Conservation (phyloP, 2,888 invertebrate genomes). For the Globia sparganii region DNA sequence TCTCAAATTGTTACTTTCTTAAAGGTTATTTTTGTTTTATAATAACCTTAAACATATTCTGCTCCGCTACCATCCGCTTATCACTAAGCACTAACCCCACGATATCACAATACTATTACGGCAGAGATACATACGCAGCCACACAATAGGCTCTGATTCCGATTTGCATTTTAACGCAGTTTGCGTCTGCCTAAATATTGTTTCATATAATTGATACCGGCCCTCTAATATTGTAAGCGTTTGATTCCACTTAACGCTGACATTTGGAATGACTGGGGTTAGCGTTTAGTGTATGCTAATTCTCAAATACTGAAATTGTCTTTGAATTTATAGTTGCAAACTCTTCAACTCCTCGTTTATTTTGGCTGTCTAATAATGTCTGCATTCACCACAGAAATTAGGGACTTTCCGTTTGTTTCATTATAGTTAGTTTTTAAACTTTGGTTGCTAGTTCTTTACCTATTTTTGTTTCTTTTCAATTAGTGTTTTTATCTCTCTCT, state of each 20-base stretch:
- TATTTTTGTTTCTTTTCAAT: neutral
- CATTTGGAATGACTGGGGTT: slow-evolving; percentile 29
- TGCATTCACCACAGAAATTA: too few species aligned
- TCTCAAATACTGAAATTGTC: neutral
- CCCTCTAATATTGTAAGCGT: slow-evolving; percentile 44
- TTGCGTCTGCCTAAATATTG: slow-evolving; percentile 72
- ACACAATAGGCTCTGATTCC: slow-evolving; percentile 66
- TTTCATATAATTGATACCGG: slow-evolving; percentile 72
- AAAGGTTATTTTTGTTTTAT: neutral
- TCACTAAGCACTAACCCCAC: slow-evolving; percentile 6
- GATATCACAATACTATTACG: slow-evolving; percentile 50
- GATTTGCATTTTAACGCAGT: slow-evolving; percentile 80
- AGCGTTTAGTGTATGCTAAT: slow-evolving; percentile 2
- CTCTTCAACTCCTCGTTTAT: neutral
- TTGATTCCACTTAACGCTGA: slow-evolving; percentile 45
- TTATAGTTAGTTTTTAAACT: neutral
- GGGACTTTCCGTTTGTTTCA: neutral
- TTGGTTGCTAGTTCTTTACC: neutral
- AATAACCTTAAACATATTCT: neutral
- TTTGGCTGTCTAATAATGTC: neutral
- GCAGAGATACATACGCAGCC: slow-evolving; percentile 57
- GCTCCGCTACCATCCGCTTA: slow-evolving; percentile 23
- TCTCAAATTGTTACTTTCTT: neutral
- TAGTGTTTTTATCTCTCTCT: neutral
- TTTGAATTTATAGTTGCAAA: neutral